A percentile compares a stretch with the other conserved stretches of the same genome.
phyloP scores from a whole-genome alignment of 2,888 invertebrate genomes.

The Rhagophthalmus giganteus region DNA sequence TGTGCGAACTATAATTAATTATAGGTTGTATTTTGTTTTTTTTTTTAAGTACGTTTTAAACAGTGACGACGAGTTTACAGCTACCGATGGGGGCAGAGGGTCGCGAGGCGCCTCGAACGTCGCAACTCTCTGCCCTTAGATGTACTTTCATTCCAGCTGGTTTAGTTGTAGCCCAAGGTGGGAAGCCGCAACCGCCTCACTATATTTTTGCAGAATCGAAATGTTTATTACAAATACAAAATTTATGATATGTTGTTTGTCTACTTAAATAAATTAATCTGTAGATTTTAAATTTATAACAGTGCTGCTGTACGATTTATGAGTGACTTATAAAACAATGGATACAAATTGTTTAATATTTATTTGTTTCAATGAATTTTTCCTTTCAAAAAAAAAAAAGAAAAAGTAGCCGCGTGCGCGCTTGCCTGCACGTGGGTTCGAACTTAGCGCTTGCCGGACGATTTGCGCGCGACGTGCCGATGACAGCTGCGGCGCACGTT shows the following conservation, averaged over 20 bases:
- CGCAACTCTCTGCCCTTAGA: constrained; percentile 42
- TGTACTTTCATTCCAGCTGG: constrained; percentile 48
- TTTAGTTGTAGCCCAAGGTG: constrained; percentile 36
- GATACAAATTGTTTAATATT: constrained; percentile 56
- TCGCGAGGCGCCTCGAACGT: constrained; percentile 13
- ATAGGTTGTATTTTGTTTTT: constrained; percentile 27
- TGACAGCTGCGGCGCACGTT: too few relatives aligned
- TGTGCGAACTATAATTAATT: constrained; percentile 3
- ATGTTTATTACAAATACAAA: constrained; percentile 39
- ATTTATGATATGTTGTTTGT: constrained; percentile 45
- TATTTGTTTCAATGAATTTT: constrained; percentile 40
- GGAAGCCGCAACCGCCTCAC: constrained; percentile 35
- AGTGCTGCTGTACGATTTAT: constrained; percentile 53
- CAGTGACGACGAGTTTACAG: constrained; percentile 19
- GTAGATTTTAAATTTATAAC: constrained; percentile 53
- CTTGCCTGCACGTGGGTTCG: too few relatives aligned
- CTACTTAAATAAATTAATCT: constrained; percentile 47
- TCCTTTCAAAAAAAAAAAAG: not conserved
- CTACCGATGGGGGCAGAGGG: constrained; percentile 20
- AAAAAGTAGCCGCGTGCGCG: too few relatives aligned
- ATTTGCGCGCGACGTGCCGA: too few relatives aligned
- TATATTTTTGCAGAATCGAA: constrained; percentile 50
- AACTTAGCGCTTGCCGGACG: too few relatives aligned
- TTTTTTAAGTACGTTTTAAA: constrained; percentile 20
- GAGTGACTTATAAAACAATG: constrained; percentile 55